Evolutionary conservation across 1,140 invertebrate genomes (phyloP).

Genomic region (Parasteatoda tepidariorum): DNA sequence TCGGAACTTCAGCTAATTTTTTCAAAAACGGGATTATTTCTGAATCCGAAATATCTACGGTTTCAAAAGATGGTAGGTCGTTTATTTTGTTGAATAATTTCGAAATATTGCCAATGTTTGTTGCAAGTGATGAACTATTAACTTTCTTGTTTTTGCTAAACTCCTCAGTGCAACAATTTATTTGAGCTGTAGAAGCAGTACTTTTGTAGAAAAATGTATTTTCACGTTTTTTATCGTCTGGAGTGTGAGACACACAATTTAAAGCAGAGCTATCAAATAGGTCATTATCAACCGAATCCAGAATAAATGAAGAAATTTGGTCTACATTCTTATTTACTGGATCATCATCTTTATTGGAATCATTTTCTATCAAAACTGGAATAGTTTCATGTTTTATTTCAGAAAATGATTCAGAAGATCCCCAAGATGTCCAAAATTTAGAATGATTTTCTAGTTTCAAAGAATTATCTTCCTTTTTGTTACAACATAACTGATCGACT

Average conservation of each 20-base stretch:
- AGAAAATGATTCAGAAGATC: neutral
- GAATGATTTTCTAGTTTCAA: neutral
- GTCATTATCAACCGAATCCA: slow-evolving; percentile 16
- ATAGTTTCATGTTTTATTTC: no score
- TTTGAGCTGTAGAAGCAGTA: no score
- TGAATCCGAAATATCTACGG: neutral
- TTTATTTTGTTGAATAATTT: no score
- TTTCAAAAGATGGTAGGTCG: neutral
- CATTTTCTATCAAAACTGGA: no score
- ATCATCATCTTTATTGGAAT: no score
- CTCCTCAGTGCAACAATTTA: no score
- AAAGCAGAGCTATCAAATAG: slow-evolving; percentile 17
- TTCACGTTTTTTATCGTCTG: neutral
- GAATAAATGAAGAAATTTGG: neutral
- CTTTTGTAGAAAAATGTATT: neutral
- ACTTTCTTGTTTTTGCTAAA: no score
- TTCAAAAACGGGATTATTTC: neutral
- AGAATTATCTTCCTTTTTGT: no score
- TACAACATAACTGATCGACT: no score
- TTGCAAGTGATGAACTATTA: no score
- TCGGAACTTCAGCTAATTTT: neutral
- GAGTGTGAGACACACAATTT: slow-evolving; percentile 30
- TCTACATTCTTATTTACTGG: no score
- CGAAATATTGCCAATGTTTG: no score
- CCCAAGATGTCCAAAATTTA: slow-evolving; percentile 26